Evolutionary conservation across 2,113 vertebrate genomes (phyloP).

Genomic region (Pelodiscus sinensis): DNA sequence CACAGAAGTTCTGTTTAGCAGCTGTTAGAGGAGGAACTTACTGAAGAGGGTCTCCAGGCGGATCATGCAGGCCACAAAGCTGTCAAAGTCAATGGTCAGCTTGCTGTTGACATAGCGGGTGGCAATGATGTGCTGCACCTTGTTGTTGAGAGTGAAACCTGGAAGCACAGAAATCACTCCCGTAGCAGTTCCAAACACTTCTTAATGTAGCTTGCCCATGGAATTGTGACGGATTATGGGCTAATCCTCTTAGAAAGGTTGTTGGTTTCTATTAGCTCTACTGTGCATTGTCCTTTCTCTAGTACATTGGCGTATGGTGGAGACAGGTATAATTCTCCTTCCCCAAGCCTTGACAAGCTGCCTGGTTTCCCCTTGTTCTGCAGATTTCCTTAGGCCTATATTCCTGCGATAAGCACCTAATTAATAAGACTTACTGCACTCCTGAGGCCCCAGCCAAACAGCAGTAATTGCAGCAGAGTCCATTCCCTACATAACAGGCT

Average conservation of each 20-base stretch:
- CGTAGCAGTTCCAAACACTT: background rate
- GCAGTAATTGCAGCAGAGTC: constrained; percentile 41
- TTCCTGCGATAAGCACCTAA: constrained; percentile 62
- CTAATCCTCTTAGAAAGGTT: background rate
- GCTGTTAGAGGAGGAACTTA: constrained; percentile 70
- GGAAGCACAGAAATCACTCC: background rate
- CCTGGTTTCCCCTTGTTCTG: constrained; percentile 44
- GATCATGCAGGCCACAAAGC: constrained; percentile 88
- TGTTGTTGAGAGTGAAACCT: constrained; percentile 88
- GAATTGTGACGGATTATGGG: background rate
- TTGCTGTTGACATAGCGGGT: constrained; percentile 75
- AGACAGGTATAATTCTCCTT: constrained; percentile 27
- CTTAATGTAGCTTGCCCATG: background rate
- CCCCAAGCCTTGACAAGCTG: constrained; percentile 23
- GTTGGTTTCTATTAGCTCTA: background rate
- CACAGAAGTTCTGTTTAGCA: background rate
- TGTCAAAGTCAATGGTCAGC: constrained; percentile 86
- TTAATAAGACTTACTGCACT: background rate
- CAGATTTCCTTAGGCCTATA: constrained; percentile 16
- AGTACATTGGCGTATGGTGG: background rate
- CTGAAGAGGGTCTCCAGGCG: constrained; percentile 90
- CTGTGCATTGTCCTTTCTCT: background rate
- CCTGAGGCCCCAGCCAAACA: constrained; percentile 40
- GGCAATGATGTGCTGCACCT: constrained; percentile 85
- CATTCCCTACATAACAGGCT: constrained; percentile 28